Base-by-base conservation (phyloP, 2,888 invertebrate species). In the Sarcophaga variegata region DNA sequence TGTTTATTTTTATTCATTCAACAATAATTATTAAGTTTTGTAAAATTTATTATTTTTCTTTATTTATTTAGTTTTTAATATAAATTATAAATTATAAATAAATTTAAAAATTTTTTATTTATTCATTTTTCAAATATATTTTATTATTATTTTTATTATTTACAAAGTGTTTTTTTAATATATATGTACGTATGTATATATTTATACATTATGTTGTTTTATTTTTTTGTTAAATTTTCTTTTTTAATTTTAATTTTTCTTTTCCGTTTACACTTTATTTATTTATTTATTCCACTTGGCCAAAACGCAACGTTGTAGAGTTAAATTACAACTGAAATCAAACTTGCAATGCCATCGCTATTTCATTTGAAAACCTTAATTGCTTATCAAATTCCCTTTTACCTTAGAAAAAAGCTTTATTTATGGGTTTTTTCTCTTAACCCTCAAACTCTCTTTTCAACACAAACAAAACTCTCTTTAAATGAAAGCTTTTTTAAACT, bases 281-380 rank as follows among this genome's bases (percentile, higher is more conserved):
- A 4, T 71, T 62, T 62, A 37, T 54, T 64, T 70, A 62, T 54
- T 54, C 17, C 12, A 4, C 5, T 37, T 45, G 67, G 62, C 63
- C 71, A 80, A 84, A 78, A 63, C 87, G 79, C 69, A 64, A 49
- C 69, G 84, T 87, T 87, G 79, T 72, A 80, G 63, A 79, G 84
- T 72, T 82, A 71, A 84, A 81, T 82, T 47, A 84, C 79, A 87
- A 87, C 87, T 87, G 12, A 87, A 71, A 76, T 69, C 17, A 14
- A 2, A 54, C 4, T 14, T 37, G 37, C 8, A 37, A 37, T 37
- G 37, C 37, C 37, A 37, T 37, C 37, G 8, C 37, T 37, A 37
- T 54, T 54, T 14, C 17, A 54, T 17, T 14, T 54, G 17, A 54
- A 17, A 54, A 54, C 14, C 17, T 17, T 17, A 63, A 74, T 63